Base-by-base conservation (phyloP, 2,888 invertebrate genomes). In the Hydroisotoma schaefferi region DNA sequence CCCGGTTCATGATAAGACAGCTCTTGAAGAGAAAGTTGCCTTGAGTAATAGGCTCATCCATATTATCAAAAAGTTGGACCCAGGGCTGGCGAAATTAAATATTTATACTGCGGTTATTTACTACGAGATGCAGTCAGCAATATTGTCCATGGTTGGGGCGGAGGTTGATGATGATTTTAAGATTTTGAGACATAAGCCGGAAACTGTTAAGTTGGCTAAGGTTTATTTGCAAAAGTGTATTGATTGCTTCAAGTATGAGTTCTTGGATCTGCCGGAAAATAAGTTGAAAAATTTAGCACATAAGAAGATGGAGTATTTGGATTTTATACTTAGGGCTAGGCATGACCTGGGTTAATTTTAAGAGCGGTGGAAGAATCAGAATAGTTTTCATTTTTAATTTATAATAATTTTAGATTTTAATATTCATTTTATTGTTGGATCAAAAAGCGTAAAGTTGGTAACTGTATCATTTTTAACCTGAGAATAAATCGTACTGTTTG, bases 71-170 rank as follows among this genome's bases (percentile, higher is more conserved):
- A 73, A 71, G 23, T 58, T 78, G 29, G 78, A 78, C 63, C 77
- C 76, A 1, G 74, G 75, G 1, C 69, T 73, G 28, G 73, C 75
- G 3, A 69, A 75, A 69, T 77, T 91, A 6, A 83, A 86, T 63
- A 80, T 92, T 23, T 91, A 91, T 73, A 82, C 84, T 1, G 85
- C 86, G n/a, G 88, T 90, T 1, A 81, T 90, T 51, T 80, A 87
- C 22, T 85, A 87, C 65, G 90, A 91, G 76, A 78, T 88, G 59
- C 74, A 76, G 54, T 67, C 73, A 0, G 74, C 75, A 2, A 68
- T 76, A 54, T 61, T 75, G n/a, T 74, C 73, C 15, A 53, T 73
- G 51, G 71, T 67, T n/a, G 69, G 71, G 2, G 71, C 72, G 25
- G 69, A 70, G 65, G 53, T 62, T n/a, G 69, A 70, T 55, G 70